Evolutionary conservation across 2,797 vertebrate species (phyloP).

Genomic region (Myotis myotis): DNA sequence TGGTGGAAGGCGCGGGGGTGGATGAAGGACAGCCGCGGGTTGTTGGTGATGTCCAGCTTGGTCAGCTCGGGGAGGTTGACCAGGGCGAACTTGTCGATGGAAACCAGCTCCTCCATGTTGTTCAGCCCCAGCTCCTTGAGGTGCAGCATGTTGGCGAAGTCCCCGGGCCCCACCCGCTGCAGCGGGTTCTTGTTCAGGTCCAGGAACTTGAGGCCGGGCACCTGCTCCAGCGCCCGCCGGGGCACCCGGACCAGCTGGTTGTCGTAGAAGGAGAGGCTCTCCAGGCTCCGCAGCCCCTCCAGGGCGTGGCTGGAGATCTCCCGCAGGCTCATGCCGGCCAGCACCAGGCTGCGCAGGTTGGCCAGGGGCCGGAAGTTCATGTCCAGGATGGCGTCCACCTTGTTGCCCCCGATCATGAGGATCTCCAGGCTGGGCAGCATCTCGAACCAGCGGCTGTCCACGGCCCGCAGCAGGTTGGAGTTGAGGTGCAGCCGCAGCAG

Average conservation of each 20-base stretch:
- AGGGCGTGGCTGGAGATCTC: constrained; percentile 92
- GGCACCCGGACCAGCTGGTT: constrained; percentile 93
- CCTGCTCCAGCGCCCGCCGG: constrained; percentile 90
- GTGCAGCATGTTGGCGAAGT: constrained; percentile 95
- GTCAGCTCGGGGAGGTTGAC: constrained; percentile 97
- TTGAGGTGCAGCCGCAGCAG: constrained; percentile 96
- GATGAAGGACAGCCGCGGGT: constrained; percentile 95
- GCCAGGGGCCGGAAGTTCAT: constrained; percentile 91
- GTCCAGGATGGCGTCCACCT: constrained; percentile 92
- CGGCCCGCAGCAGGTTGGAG: constrained; percentile 91
- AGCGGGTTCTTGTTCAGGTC: constrained; percentile 98
- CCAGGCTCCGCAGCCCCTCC: constrained; percentile 91
- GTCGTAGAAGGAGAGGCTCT: constrained; percentile 98
- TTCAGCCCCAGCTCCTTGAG: constrained; percentile 97
- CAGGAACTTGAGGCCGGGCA: constrained; percentile 95
- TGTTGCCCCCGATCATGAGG: constrained; percentile 98
- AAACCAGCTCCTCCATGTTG: constrained; percentile 97
- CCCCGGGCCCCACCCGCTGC: constrained; percentile 91
- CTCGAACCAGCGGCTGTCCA: constrained; percentile 94
- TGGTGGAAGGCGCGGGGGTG: constrained; percentile 94
- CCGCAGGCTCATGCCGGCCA: constrained; percentile 93
- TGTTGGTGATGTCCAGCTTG: constrained; percentile 98
- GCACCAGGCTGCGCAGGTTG: constrained; percentile 93
- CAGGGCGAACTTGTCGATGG: constrained; percentile 94
- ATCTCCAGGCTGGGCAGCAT: constrained; percentile 92